Percentiles rank a stretch among this genome's conserved stretches.
Evolutionary conservation across 1,140 invertebrate species (phyloP).

Genomic region (Bactericera cockerelli): DNA sequence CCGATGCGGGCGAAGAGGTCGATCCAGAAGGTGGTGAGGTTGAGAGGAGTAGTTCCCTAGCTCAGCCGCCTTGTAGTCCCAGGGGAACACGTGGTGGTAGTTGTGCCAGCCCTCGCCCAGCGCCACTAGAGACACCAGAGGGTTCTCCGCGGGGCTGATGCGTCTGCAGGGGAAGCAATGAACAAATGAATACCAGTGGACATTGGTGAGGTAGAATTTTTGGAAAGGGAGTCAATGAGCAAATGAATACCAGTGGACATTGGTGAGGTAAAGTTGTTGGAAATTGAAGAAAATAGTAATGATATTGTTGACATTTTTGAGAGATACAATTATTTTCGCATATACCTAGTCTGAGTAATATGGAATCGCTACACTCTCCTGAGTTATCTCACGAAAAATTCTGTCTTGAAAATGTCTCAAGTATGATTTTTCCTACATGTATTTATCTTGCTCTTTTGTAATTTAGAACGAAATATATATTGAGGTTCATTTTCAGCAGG

Average conservation of each 20-base stretch:
- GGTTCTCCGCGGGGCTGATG: constrained; percentile 27
- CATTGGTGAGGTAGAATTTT: background rate
- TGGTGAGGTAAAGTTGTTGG: background rate
- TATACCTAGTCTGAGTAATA: too few species aligned
- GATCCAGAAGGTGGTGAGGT: constrained; percentile 68
- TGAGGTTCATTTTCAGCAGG: too few species aligned
- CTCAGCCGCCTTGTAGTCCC: constrained; percentile 78
- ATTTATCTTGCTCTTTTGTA: too few species aligned
- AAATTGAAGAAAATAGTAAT: too few species aligned
- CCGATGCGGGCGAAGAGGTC: constrained; percentile 69
- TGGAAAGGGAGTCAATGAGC: too few species aligned
- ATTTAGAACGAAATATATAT: too few species aligned
- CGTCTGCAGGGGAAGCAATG: constrained; percentile 13
- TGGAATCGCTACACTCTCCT: too few species aligned
- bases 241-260: constrained; percentile 16
- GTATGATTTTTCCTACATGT: too few species aligned
- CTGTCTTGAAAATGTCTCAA: too few species aligned
- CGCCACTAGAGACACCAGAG: constrained; percentile 32
- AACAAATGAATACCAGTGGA: constrained; percentile 18
- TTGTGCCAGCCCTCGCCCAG: constrained; percentile 82
- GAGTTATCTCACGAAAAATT: too few species aligned
- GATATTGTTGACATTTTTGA: too few species aligned
- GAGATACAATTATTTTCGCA: too few species aligned
- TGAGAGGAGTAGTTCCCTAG: constrained; percentile 57
- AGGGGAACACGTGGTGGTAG: constrained; percentile 88